Conservation (phyloP, 2,113 vertebrate species). For the Macrotis lagotis region DNA sequence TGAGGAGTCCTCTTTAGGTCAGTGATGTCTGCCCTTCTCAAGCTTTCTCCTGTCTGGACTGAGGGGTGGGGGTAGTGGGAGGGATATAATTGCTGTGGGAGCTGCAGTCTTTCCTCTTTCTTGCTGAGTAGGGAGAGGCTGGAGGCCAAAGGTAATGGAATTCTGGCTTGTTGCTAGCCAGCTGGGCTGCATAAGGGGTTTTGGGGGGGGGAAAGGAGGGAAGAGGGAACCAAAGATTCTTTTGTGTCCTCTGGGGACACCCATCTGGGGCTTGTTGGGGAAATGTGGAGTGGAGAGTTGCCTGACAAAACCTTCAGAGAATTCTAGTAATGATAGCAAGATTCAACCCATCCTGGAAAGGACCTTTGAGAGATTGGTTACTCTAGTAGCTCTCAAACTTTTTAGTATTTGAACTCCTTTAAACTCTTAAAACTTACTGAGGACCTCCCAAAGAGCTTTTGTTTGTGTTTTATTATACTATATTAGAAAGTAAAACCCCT, state of each 20-base stretch:
- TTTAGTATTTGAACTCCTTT: neutral
- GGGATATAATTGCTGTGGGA: neutral
- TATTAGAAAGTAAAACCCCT: neutral
- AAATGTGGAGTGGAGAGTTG: neutral
- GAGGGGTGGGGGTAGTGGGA: neutral
- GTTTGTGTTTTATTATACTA: neutral
- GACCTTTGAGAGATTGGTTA: neutral
- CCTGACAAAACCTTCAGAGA: neutral
- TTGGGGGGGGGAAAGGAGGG: neutral
- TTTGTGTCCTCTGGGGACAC: neutral
- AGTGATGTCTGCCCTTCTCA: neutral
- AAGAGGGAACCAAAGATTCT: neutral
- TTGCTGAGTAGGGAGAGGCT: neutral
- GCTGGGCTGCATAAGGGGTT: neutral
- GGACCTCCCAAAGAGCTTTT: neutral
- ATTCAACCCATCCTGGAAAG: neutral
- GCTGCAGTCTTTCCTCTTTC: neutral
- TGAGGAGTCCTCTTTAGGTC: conserved; percentile 12
- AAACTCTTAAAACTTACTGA: neutral
- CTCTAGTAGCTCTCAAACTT: neutral
- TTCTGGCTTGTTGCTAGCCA: neutral
- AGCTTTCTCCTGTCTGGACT: neutral
- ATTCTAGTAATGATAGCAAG: neutral
- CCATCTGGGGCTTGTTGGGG: neutral
- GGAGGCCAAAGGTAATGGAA: neutral